phyloP scores from a whole-genome alignment of 1,140 invertebrate genomes.

The Achatina immaculata region DNA sequence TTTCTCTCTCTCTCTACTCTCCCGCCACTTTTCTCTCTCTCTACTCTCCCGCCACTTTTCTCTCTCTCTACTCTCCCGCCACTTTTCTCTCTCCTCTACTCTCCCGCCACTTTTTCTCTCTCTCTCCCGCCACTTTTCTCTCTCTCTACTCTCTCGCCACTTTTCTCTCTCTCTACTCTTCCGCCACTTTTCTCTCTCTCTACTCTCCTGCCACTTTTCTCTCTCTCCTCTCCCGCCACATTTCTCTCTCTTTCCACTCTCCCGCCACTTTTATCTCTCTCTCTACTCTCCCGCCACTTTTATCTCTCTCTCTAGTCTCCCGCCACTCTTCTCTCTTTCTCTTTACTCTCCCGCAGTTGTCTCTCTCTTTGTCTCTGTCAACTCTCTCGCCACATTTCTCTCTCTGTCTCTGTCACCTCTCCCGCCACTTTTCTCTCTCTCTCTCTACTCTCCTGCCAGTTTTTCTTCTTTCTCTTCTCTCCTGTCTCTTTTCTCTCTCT shows the following conservation, averaged over 20 bases:
- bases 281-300: not conserved
- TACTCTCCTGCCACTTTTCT: not conserved
- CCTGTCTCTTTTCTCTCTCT: not conserved
- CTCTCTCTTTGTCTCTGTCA: not conserved
- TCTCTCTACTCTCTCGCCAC: not conserved
- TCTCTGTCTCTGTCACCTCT: not conserved
- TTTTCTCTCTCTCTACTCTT: not conserved
- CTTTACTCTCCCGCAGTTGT: not conserved
- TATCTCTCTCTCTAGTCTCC: not conserved
- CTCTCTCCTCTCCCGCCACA: not conserved
- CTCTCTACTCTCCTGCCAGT: not conserved
- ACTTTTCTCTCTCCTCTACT: too few species aligned
- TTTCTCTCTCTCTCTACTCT: too few species aligned
- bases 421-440: constrained; percentile 1
- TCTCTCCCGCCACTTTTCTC: not conserved
- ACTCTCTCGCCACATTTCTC: not conserved
- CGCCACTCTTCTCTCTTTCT: not conserved
- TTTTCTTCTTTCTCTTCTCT: not conserved
- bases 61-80: too few species aligned
- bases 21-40: too few species aligned
- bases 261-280: not conserved
- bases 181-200: not conserved
- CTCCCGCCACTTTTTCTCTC: too few species aligned
- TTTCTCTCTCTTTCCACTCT: constrained; percentile 1
- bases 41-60: too few species aligned